These are phyloP conservation scores for Microtus oregoni DNA, from an alignment of 2,113 vertebrate species.

Conservation along the genomic window DNA sequence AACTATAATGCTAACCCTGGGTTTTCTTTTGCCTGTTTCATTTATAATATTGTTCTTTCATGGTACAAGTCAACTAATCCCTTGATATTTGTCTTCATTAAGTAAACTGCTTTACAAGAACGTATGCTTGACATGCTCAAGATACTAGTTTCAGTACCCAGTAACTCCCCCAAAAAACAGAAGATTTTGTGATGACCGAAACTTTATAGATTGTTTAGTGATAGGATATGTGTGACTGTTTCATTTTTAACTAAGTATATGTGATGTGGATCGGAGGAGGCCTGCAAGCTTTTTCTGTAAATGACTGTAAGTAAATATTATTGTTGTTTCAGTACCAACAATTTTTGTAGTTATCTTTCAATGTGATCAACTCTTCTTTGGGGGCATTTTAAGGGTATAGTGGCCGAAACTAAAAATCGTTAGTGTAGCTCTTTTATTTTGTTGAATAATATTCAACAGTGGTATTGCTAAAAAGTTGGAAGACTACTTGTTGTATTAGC, in stretches of 20 bases:
- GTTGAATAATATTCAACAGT: conserved; percentile 36
- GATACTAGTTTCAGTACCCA: not conserved
- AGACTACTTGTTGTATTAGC: not conserved
- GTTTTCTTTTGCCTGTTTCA: not conserved
- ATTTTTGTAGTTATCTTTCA: conserved; percentile 6
- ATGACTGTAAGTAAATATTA: not conserved
- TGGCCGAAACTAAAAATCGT: conserved; percentile 44
- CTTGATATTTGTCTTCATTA: not conserved
- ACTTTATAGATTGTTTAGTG: not conserved
- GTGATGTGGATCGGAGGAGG: too few species aligned
- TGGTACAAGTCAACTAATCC: not conserved
- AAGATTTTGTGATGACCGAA: not conserved
- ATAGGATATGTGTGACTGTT: not conserved
- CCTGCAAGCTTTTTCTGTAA: not conserved
- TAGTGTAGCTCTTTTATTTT: not conserved
- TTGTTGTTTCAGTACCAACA: not conserved
- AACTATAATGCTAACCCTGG: not conserved
- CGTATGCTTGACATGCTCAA: not conserved
- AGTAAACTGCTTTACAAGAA: conserved; percentile 18
- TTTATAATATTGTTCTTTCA: not conserved
- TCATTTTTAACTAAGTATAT: conserved; percentile 23
- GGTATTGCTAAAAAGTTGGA: conserved; percentile 4
- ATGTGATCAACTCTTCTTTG: not conserved
- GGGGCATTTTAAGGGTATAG: not conserved
- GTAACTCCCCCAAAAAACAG: not conserved